These are phyloP conservation scores for Achroia grisella DNA, from an alignment of 1,140 invertebrate species.

Conservation along the genomic window DNA sequence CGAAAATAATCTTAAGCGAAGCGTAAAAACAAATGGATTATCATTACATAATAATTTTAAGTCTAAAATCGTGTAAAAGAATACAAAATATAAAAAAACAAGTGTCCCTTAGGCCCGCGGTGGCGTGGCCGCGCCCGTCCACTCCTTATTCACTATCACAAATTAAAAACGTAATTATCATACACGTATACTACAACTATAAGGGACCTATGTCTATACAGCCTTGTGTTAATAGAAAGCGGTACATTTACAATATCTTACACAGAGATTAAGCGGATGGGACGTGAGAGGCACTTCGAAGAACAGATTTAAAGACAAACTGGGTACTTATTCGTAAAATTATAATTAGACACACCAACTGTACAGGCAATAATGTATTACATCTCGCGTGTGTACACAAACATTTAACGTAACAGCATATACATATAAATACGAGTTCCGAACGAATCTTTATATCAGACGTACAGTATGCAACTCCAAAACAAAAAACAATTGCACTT, in stretches of 20 bases:
- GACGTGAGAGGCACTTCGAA: constrained; percentile 65
- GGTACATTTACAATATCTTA: constrained; percentile 66
- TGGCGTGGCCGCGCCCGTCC: constrained; percentile 5
- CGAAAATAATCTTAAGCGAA: constrained; percentile 57
- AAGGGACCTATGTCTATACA: constrained; percentile 46
- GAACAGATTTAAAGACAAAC: constrained; percentile 43
- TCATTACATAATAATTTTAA: constrained; percentile 31
- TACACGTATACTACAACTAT: constrained; percentile 42
- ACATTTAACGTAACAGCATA: constrained; percentile 36
- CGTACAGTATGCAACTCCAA: constrained; percentile 22
- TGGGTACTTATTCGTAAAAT: constrained; percentile 31
- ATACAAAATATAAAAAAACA: constrained; percentile 54
- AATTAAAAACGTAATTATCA: constrained; percentile 38
- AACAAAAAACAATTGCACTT: constrained; percentile 52
- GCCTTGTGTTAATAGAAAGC: constrained; percentile 55
- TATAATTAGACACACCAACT: constrained; percentile 40
- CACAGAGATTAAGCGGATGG: constrained; percentile 51
- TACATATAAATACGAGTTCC: constrained; percentile 46
- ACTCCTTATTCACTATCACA: constrained; percentile 34
- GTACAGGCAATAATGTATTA: constrained; percentile 31
- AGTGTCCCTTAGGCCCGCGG: constrained; percentile 40
- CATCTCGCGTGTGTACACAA: constrained; percentile 20
- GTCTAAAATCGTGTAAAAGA: constrained; percentile 41
- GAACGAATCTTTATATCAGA: constrained; percentile 39
- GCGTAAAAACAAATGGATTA: constrained; percentile 36